phyloP scores from a whole-genome alignment of 2,888 invertebrate genomes.

The Coelopa pilipes region DNA sequence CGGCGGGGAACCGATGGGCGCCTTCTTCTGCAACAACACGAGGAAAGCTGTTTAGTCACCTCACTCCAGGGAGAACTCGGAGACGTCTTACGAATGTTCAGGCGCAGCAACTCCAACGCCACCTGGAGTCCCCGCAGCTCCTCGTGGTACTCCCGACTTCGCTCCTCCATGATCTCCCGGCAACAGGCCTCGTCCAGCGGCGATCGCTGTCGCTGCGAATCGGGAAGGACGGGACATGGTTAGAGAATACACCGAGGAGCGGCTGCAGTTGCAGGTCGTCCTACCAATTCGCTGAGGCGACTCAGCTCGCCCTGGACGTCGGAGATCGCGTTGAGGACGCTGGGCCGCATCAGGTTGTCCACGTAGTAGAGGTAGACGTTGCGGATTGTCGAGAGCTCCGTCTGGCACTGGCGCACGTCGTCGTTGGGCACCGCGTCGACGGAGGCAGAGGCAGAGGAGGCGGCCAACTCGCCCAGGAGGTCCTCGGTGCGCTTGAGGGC shows the following conservation, averaged over 20 bases:
- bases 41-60: too few relatives aligned
- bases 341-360: slow-evolving; percentile 58
- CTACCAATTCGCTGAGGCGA: slow-evolving; percentile 55
- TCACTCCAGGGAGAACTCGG: too few relatives aligned
- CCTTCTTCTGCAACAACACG: slow-evolving; percentile 53
- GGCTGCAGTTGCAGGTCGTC: slow-evolving; percentile 1
- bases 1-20: slow-evolving; percentile 49
- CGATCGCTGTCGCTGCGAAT: slow-evolving; percentile 53
- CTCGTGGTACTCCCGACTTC: slow-evolving; percentile 55
- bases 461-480: slow-evolving; percentile 50
- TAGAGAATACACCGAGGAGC: neutral
- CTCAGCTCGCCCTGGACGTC: slow-evolving; percentile 60
- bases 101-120: slow-evolving; percentile 57
- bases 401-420: slow-evolving; percentile 54
- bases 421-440: slow-evolving; percentile 54
- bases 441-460: slow-evolving; percentile 43
- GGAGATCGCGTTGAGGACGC: slow-evolving; percentile 59
- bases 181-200: slow-evolving; percentile 63
- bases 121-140: slow-evolving; percentile 60
- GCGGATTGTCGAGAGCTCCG: slow-evolving; percentile 54
- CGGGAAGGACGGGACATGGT: neutral
- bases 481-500: slow-evolving; percentile 60
- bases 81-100: slow-evolving; percentile 57
- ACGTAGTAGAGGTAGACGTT: slow-evolving; percentile 59
- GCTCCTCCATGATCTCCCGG: slow-evolving; percentile 61